Conservation (phyloP, 1,140 invertebrate genomes). For the Mya arenaria region DNA sequence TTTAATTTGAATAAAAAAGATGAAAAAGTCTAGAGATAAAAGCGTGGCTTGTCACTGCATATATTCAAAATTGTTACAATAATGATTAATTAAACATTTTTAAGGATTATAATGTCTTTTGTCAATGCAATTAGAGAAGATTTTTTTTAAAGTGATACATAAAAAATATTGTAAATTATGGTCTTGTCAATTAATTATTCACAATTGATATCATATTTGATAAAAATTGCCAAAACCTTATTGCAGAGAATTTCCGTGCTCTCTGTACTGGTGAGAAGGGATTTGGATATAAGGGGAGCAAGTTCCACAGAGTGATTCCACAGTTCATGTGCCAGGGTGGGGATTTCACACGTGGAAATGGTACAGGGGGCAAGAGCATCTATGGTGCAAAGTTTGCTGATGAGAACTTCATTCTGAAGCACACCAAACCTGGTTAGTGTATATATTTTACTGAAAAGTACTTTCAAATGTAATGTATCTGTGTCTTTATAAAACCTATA, state of each 20-base stretch:
- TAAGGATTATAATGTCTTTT: no score
- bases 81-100: no score
- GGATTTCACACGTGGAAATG: conserved; percentile 91
- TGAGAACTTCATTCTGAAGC: conserved; percentile 97
- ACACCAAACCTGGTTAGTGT: conserved; percentile 89
- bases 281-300: conserved; percentile 89
- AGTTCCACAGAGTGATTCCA: conserved; percentile 80
- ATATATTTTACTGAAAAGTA: neutral
- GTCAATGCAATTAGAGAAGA: neutral
- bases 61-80: no score
- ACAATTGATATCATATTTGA: neutral
- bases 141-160: neutral
- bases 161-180: neutral
- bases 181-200: neutral
- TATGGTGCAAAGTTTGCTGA: conserved; percentile 97
- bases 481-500: neutral
- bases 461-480: neutral
- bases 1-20: no score
- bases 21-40: no score
- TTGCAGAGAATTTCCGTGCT: conserved; percentile 90
- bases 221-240: neutral
- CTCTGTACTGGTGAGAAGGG: conserved; percentile 93
- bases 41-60: no score
- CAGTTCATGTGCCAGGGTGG: conserved; percentile 87
- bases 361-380: conserved; percentile 91